Conservation (phyloP, 2,888 invertebrate species). For the Lepidochrysops patricia region DNA sequence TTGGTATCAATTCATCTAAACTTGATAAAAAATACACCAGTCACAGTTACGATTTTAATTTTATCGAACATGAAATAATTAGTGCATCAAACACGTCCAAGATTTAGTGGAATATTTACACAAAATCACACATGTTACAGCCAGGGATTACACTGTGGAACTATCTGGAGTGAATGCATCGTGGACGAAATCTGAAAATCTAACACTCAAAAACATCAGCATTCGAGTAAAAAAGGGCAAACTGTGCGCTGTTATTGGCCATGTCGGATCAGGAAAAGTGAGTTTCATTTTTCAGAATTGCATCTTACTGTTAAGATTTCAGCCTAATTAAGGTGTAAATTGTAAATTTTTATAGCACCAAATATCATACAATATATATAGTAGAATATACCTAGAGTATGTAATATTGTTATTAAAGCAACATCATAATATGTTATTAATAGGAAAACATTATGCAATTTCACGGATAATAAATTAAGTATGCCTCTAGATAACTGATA, state of each 20-base stretch:
- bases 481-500: background rate
- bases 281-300: slow-evolving; percentile 12
- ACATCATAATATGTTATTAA: background rate
- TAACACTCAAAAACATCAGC: slow-evolving; percentile 71
- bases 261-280: slow-evolving; percentile 89
- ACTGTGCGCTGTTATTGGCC: slow-evolving; percentile 87
- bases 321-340: no score
- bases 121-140: slow-evolving; percentile 12
- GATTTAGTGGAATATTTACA: background rate
- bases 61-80: background rate
- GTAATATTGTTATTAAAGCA: no score
- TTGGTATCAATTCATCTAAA: background rate
- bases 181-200: slow-evolving; percentile 48
- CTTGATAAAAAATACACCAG: background rate
- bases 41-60: background rate
- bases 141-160: slow-evolving; percentile 42
- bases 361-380: no score
- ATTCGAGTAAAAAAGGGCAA: slow-evolving; percentile 74
- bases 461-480: background rate
- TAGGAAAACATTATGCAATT: background rate
- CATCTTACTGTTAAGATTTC: no score
- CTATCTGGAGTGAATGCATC: slow-evolving; percentile 46
- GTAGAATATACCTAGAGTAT: no score
- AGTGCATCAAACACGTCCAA: background rate
- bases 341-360: no score